Conservation (phyloP, 1,140 invertebrate genomes). For the Rhagoletis pomonella region DNA sequence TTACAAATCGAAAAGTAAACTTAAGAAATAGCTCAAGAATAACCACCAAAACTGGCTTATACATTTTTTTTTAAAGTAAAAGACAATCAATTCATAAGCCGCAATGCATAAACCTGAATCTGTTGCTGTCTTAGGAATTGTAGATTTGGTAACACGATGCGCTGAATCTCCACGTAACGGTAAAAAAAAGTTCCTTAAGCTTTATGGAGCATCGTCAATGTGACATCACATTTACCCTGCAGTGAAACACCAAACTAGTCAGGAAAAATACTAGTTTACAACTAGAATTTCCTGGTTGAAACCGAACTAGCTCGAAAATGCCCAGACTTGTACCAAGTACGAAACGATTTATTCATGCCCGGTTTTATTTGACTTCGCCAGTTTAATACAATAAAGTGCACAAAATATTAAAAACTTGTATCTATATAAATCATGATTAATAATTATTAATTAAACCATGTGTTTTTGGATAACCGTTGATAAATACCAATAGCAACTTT, state of each 20-base stretch:
- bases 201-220: conserved; percentile 2
- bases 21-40: neutral
- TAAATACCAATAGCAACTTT: too few species aligned
- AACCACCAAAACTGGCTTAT: neutral
- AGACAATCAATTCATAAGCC: neutral
- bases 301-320: too few species aligned
- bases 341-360: too few species aligned
- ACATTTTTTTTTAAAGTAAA: neutral
- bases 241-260: too few species aligned
- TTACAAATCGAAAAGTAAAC: neutral
- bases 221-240: neutral
- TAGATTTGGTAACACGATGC: neutral
- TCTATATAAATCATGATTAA: too few species aligned
- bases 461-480: too few species aligned
- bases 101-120: neutral
- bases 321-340: too few species aligned
- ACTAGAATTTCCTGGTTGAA: too few species aligned
- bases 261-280: too few species aligned
- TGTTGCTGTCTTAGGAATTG: neutral
- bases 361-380: too few species aligned
- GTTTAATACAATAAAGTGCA: neutral
- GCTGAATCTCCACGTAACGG: neutral
- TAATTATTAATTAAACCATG: too few species aligned
- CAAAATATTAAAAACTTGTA: neutral
- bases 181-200: conserved; percentile 5